phyloP scores from a whole-genome alignment of 2,888 invertebrate species.

The Mesorhabditis sp. region DNA sequence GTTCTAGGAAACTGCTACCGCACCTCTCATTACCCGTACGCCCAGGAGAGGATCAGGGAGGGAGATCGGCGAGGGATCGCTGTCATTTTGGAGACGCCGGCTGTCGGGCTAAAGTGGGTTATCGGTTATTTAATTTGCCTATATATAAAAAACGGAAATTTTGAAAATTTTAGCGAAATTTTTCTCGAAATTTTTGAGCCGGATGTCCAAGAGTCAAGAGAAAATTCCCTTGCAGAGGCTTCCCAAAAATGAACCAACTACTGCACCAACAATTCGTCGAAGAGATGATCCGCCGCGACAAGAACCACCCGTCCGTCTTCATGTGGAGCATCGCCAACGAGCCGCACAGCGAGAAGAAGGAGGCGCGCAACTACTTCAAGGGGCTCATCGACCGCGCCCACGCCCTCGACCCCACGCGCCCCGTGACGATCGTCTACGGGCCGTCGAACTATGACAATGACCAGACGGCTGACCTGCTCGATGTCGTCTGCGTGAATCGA shows the following conservation, averaged over 20 bases:
- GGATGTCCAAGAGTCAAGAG: neutral
- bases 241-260: slow-evolving; percentile 66
- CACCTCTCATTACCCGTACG: slow-evolving; percentile 96
- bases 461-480: slow-evolving; percentile 72
- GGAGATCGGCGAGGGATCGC: slow-evolving; percentile 88
- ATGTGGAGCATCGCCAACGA: slow-evolving; percentile 94
- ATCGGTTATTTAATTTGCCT: neutral
- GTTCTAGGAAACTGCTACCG: slow-evolving; percentile 27
- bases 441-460: slow-evolving; percentile 67
- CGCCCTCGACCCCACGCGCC: slow-evolving; percentile 74
- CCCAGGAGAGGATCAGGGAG: slow-evolving; percentile 90
- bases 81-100: slow-evolving; percentile 90
- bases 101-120: slow-evolving; percentile 69
- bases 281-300: slow-evolving; percentile 83
- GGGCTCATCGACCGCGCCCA: slow-evolving; percentile 69
- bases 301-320: slow-evolving; percentile 80
- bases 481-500: slow-evolving; percentile 90
- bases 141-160: slow-evolving; percentile 3
- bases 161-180: neutral
- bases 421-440: slow-evolving; percentile 68
- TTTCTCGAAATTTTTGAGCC: too few species aligned
- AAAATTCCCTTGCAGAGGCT: slow-evolving; percentile 65
- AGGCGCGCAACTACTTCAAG: slow-evolving; percentile 78
- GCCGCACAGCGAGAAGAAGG: slow-evolving; percentile 70
- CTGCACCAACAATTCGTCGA: slow-evolving; percentile 81